A percentile compares a stretch with the other conserved stretches of the same genome.
Evolutionary conservation across 2,888 invertebrate species (phyloP).

Genomic region (Galeopsomyia nigrocyanea): DNA sequence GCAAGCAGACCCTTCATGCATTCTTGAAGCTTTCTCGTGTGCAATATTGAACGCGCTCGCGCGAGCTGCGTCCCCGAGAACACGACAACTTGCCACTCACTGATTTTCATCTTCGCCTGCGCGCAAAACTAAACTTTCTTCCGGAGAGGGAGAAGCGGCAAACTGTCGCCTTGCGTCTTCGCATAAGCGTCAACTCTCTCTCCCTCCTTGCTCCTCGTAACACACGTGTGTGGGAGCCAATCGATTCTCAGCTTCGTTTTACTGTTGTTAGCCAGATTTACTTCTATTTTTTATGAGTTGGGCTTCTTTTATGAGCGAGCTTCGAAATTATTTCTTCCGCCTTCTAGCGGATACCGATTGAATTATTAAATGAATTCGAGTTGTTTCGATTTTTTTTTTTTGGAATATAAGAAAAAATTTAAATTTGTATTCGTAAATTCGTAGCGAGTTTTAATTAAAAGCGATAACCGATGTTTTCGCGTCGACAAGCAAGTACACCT

Average conservation of each 20-base stretch:
- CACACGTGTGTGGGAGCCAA: conserved; percentile 2
- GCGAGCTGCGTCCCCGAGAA: background rate
- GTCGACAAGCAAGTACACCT: no score
- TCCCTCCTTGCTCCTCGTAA: background rate
- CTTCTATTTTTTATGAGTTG: no score
- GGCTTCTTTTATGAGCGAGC: no score
- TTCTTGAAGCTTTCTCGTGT: conserved; percentile 16
- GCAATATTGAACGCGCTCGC: conserved; percentile 14
- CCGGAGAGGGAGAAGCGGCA: background rate
- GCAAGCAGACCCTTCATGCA: conserved; percentile 2
- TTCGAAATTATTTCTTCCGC: no score
- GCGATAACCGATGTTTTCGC: no score
- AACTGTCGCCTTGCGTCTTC: conserved; percentile 4
- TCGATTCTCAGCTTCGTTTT: background rate
- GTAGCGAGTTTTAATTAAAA: no score
- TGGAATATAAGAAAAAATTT: no score
- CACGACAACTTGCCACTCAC: conserved; percentile 37
- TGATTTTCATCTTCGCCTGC: conserved; percentile 17
- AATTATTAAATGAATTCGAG: no score
- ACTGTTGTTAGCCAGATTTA: no score
- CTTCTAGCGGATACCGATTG: no score
- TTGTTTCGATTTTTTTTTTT: no score
- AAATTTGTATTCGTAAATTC: no score
- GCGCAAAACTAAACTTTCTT: background rate
- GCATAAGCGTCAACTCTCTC: background rate